phyloP scores from a whole-genome alignment of 2,113 vertebrate genomes.

The Scalopus aquaticus region DNA sequence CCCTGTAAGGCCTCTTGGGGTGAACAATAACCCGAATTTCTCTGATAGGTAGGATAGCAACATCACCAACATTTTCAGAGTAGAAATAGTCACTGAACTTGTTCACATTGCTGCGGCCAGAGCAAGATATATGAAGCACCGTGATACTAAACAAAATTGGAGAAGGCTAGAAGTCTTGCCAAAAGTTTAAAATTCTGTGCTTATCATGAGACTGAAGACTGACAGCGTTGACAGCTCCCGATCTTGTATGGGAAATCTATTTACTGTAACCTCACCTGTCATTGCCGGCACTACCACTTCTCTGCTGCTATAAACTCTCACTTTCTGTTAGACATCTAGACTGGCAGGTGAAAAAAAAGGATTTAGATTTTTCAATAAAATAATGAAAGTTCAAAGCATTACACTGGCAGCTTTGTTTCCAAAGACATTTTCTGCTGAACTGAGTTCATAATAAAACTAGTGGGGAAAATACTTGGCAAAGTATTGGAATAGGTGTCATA shows the following conservation, averaged over 20 bases:
- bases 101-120: conserved; percentile 52
- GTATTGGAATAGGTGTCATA: not conserved
- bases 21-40: not conserved
- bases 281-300: conserved; percentile 67
- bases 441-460: conserved; percentile 19
- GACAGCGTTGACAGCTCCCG: conserved; percentile 71
- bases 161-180: conserved; percentile 60
- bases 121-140: not conserved
- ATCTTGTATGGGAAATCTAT: conserved; percentile 69
- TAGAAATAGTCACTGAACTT: conserved; percentile 42
- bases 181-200: conserved; percentile 73
- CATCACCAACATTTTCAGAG: conserved; percentile 6
- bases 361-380: conserved; percentile 70
- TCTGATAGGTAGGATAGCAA: not conserved
- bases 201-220: conserved; percentile 37
- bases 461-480: not conserved
- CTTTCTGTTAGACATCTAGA: conserved; percentile 63
- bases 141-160: conserved; percentile 59
- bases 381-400: conserved; percentile 65
- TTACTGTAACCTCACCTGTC: conserved; percentile 73
- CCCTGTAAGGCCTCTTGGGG: not conserved
- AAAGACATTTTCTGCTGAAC: not conserved
- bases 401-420: conserved; percentile 54
- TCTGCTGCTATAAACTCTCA: conserved; percentile 46
- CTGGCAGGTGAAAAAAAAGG: conserved; percentile 61